phyloP scores from a whole-genome alignment of 2,888 invertebrate species.

The Andrena bicolor region DNA sequence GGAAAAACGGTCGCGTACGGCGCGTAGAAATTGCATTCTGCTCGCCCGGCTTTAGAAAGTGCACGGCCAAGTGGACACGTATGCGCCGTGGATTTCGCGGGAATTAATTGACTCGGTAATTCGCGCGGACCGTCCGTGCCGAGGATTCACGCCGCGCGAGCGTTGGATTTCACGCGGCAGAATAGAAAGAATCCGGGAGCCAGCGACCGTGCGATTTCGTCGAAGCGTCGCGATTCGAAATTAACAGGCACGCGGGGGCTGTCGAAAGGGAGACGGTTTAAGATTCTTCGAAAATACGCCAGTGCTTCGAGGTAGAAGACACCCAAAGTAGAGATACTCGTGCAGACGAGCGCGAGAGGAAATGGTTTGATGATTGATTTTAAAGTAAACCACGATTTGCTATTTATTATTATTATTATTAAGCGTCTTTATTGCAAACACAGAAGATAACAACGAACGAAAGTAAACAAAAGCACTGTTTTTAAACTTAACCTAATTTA shows the following conservation, averaged over 20 bases:
- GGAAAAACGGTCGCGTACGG: slow-evolving; percentile 31
- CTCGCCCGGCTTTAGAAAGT: slow-evolving; percentile 64
- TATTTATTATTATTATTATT: no score
- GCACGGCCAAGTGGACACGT: slow-evolving; percentile 45
- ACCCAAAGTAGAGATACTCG: no score
- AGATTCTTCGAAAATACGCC: no score
- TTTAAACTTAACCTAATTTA: no score
- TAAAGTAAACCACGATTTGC: no score
- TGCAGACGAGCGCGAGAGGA: no score
- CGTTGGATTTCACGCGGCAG: slow-evolving; percentile 28
- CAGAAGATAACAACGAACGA: no score
- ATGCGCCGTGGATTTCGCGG: slow-evolving; percentile 43
- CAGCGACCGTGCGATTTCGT: slow-evolving; percentile 10
- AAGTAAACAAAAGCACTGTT: no score
- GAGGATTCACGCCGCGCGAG: slow-evolving; percentile 23
- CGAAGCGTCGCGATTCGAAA: slow-evolving; percentile 6
- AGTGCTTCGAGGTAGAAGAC: no score
- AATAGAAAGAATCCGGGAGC: slow-evolving; percentile 6
- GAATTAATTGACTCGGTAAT: slow-evolving; percentile 64
- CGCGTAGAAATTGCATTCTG: slow-evolving; percentile 62
- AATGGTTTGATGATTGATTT: no score
- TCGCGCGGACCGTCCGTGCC: slow-evolving; percentile 8
- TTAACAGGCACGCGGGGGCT: no score
- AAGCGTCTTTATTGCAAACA: no score
- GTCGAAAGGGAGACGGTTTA: not conserved